Evolutionary conservation across 2,113 vertebrate genomes (phyloP).

Genomic region (Oceanites oceanicus): DNA sequence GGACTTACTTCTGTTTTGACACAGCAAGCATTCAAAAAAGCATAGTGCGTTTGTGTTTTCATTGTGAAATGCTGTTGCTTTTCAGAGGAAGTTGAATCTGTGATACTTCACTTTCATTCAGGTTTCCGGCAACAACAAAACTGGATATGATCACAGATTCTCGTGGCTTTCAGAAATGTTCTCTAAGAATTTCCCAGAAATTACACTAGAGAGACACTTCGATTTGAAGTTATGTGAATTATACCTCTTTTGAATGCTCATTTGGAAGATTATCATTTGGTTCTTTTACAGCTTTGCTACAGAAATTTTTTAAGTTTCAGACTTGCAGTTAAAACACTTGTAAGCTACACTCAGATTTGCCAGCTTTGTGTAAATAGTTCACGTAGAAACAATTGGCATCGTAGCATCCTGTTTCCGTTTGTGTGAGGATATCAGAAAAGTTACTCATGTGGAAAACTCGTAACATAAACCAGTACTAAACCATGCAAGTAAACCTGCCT

Average conservation of each 20-base stretch:
- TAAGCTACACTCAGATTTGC: background rate
- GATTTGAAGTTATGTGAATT: background rate
- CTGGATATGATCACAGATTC: background rate
- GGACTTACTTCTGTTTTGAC: conserved; percentile 36
- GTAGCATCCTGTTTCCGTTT: background rate
- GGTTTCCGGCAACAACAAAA: background rate
- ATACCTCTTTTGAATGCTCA: background rate
- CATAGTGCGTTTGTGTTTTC: conserved; percentile 12
- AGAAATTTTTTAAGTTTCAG: background rate
- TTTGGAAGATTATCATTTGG: background rate
- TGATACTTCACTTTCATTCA: conserved; percentile 6
- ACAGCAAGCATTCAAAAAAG: conserved; percentile 20
- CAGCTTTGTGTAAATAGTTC: background rate
- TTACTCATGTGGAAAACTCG: background rate
- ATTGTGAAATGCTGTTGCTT: conserved; percentile 7
- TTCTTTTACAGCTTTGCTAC: conserved; percentile 4
- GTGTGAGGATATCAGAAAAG: background rate
- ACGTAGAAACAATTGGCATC: background rate
- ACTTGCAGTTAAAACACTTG: background rate
- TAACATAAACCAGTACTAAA: background rate
- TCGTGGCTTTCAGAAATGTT: background rate
- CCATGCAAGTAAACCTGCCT: background rate
- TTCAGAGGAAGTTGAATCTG: background rate
- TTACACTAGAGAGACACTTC: background rate
- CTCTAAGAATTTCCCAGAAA: background rate